phyloP scores from a whole-genome alignment of 2,797 vertebrate species.

The Paramormyrops hopkinsi region DNA sequence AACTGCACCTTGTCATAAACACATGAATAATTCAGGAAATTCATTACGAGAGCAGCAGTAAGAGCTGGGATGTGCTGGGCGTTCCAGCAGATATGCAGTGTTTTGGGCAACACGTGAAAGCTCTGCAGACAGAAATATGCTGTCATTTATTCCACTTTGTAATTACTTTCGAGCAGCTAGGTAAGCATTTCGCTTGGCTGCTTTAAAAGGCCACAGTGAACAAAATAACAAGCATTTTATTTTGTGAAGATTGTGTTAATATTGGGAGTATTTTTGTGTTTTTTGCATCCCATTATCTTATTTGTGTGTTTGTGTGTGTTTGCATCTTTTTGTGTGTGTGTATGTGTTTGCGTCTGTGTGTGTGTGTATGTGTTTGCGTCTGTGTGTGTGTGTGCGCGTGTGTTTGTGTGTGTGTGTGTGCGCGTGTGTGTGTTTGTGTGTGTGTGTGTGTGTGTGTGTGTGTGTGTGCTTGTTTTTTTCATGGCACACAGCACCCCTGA shows the following conservation, averaged over 20 bases:
- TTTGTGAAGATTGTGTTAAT: background rate
- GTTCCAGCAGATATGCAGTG: background rate
- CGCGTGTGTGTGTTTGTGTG: background rate
- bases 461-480: background rate
- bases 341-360: too few relatives aligned
- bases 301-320: background rate
- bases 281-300: background rate
- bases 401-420: too few relatives aligned
- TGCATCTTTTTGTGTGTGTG: too few relatives aligned
- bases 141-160: background rate
- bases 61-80: background rate
- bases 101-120: background rate
- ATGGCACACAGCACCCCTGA: background rate
- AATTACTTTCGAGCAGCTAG: background rate
- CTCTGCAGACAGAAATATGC: background rate
- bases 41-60: background rate
- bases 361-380: too few relatives aligned
- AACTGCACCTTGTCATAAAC: background rate
- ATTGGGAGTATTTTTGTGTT: background rate
- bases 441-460: background rate
- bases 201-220: background rate
- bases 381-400: too few relatives aligned
- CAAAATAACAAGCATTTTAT: background rate
- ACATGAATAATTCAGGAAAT: constrained; percentile 5
- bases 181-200: background rate